Evolutionary conservation across 2,888 invertebrate species (phyloP).

Genomic region (Chrysopilus asiliformis): DNA sequence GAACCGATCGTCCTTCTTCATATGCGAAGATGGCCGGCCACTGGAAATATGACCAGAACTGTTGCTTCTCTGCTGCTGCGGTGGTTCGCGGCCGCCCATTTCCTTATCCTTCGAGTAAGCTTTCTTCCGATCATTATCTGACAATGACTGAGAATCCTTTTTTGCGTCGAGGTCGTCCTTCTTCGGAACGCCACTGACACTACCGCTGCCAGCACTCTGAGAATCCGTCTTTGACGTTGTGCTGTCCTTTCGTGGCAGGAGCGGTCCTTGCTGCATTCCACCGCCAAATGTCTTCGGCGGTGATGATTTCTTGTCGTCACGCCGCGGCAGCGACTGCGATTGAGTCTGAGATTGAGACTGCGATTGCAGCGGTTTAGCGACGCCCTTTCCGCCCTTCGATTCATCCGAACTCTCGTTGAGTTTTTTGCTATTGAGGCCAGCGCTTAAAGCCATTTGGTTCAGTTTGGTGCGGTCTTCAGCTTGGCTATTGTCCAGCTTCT

Average conservation of each 20-base stretch:
- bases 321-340: slow-evolving; percentile 20
- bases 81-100: not conserved
- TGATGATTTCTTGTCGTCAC: slow-evolving; percentile 20
- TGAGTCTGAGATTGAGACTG: too few relatives aligned
- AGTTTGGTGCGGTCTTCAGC: slow-evolving; percentile 52
- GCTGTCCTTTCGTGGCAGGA: slow-evolving; percentile 6
- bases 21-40: slow-evolving; percentile 9
- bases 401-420: slow-evolving; percentile 14
- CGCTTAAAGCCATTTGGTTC: slow-evolving; percentile 51
- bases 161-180: slow-evolving; percentile 56
- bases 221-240: slow-evolving; percentile 8
- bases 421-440: slow-evolving; percentile 41
- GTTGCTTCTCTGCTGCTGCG: slow-evolving; percentile 19
- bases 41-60: slow-evolving; percentile 17
- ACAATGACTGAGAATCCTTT: slow-evolving; percentile 61
- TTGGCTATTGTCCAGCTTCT: slow-evolving; percentile 21
- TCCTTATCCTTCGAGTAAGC: slow-evolving; percentile 28
- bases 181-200: slow-evolving; percentile 27
- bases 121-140: slow-evolving; percentile 18
- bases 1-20: slow-evolving; percentile 22
- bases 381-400: slow-evolving; percentile 17
- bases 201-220: slow-evolving; percentile 15
- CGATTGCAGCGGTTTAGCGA: too few relatives aligned
- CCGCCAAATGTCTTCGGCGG: slow-evolving; percentile 21
- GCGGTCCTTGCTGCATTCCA: not conserved